Evolutionary conservation across 2,113 vertebrate genomes (phyloP).

Genomic region (Platycercus adscitus): DNA sequence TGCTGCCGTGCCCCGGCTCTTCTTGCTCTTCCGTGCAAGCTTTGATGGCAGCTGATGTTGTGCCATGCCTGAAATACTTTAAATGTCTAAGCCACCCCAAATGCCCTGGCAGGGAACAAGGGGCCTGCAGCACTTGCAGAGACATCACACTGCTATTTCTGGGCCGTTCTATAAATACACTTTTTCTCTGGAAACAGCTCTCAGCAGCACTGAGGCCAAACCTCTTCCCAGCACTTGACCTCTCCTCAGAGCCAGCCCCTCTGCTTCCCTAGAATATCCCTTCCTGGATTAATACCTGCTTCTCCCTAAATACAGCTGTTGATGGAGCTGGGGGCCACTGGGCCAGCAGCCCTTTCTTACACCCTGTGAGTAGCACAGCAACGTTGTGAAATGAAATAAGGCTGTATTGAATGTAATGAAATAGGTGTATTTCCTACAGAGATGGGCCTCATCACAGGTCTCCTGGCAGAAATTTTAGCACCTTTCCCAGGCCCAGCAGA

Average conservation of each 20-base stretch:
- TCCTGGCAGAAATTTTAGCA: background rate
- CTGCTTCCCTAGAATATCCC: background rate
- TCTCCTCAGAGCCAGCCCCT: background rate
- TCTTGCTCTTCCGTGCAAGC: fast-evolving
- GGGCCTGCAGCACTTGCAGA: background rate
- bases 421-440: fast-evolving
- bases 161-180: background rate
- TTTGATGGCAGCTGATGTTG: background rate
- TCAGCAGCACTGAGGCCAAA: background rate
- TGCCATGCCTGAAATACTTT: background rate
- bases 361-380: background rate
- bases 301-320: background rate
- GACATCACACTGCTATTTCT: background rate
- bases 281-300: background rate
- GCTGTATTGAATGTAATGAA: background rate
- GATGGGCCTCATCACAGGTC: background rate
- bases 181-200: background rate
- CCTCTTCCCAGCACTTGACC: background rate
- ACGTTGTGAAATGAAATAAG: background rate
- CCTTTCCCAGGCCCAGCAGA: background rate
- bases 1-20: background rate
- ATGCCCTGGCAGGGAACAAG: background rate
- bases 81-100: background rate
- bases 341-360: background rate
- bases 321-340: background rate